Evolutionary conservation across 2,888 invertebrate species (phyloP).

Genomic region (Agrotis segetum): DNA sequence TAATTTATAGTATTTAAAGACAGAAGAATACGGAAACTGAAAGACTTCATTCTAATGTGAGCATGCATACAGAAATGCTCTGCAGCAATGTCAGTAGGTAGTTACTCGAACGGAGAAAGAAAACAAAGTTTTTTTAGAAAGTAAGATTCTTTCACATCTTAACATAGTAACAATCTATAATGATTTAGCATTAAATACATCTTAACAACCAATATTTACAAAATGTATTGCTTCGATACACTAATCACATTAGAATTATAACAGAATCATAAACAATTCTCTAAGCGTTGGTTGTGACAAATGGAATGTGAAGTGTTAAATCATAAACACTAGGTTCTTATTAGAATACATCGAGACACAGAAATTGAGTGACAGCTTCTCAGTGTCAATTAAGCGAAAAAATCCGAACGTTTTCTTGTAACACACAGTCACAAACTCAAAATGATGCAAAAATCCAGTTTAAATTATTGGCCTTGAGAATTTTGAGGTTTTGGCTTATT

Average conservation of each 20-base stretch:
- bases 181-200: constrained; percentile 24
- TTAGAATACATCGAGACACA: constrained; percentile 7
- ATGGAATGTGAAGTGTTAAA: constrained; percentile 21
- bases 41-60: not conserved
- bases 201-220: constrained; percentile 61
- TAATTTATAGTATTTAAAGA: not conserved
- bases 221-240: constrained; percentile 66
- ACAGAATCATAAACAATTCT: constrained; percentile 21
- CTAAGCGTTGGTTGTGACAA: constrained; percentile 8
- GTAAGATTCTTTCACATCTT: constrained; percentile 10
- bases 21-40: not conserved
- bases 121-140: not conserved
- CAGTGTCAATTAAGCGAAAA: not conserved
- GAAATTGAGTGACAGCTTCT: constrained; percentile 5
- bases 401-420: not conserved
- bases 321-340: not conserved
- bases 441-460: too few relatives aligned
- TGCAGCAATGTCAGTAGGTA: not conserved
- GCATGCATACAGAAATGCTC: too few relatives aligned
- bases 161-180: constrained; percentile 12
- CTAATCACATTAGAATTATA: constrained; percentile 54
- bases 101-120: not conserved
- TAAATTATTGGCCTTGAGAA: not conserved
- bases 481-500: too few relatives aligned
- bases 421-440: too few relatives aligned